Evolutionary conservation across 2,888 invertebrate genomes (phyloP).

Genomic region (Drosophila putrida): DNA sequence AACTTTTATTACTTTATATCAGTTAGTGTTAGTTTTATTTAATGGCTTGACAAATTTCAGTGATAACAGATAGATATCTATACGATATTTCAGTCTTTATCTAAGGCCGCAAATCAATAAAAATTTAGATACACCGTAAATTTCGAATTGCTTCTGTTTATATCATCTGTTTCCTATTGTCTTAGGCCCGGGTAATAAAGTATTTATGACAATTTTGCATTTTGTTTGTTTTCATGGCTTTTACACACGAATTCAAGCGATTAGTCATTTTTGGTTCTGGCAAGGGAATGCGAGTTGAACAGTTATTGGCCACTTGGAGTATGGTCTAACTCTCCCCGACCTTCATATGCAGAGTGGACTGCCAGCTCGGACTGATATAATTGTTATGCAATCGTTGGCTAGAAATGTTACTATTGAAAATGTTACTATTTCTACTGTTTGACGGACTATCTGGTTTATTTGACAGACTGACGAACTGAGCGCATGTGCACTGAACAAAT

Average conservation of each 20-base stretch:
- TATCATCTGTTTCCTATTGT: conserved; percentile 20
- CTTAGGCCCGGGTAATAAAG: conserved; percentile 37
- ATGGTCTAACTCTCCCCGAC: conserved; percentile 1
- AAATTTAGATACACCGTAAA: conserved; percentile 26
- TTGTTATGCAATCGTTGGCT: conserved; percentile 57
- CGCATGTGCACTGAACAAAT: conserved; percentile 41
- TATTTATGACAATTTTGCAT: conserved; percentile 50
- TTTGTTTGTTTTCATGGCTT: conserved; percentile 49
- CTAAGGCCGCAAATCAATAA: conserved; percentile 10
- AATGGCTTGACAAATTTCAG: conserved; percentile 4
- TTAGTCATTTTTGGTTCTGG: conserved; percentile 56
- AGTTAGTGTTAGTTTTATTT: conserved; percentile 3
- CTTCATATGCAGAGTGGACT: neutral
- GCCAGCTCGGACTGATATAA: conserved; percentile 13
- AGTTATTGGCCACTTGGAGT: conserved; percentile 6
- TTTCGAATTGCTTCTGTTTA: neutral
- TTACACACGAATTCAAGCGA: conserved; percentile 61
- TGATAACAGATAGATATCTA: neutral
- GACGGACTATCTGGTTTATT: conserved; percentile 10
- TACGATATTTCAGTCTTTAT: conserved; percentile 10
- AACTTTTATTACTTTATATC: neutral
- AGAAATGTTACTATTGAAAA: conserved; percentile 14
- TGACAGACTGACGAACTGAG: conserved; percentile 17
- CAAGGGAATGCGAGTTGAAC: neutral
- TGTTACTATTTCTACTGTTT: conserved; percentile 13